Evolutionary conservation across 2,113 vertebrate species (phyloP), one percentile per base, ranked within the genome.

Genomic region (Puntigrus tetrazona): DNA sequence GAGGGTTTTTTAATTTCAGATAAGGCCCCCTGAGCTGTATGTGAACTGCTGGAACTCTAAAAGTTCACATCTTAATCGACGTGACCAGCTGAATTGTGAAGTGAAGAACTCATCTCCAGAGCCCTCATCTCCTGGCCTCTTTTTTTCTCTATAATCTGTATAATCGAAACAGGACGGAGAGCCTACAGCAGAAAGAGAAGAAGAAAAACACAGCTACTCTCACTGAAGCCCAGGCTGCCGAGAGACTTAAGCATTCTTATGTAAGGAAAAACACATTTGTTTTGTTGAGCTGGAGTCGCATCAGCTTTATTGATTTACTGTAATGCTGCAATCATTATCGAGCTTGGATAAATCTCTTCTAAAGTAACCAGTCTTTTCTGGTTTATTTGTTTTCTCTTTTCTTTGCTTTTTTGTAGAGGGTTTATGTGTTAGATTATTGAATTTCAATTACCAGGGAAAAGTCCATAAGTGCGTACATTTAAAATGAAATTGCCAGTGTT

Each of bases 21-120:
- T 94, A 94, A 94, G 92, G 85, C 91, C 91, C 91, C 78, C 41
- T 85, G 61, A 92, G 92, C 93, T 93, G 91, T 92, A 94, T 92
- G 87, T 92, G 92, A 91, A 91, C 90, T 89, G 90, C 89, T 83
- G 89, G 90, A 93, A 92, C 89, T 93, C 91, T 92, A 89, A 85
- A 91, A 92, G 91, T 91, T 93, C 92, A 92, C 92, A 93, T 94
- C 91, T 94, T 94, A 93, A 94, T 93, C 88, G 86, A 93, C 91
- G 90, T 93, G 93, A 93, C 92, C 87, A 29, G 84, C 90, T 91
- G 91, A 91, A 92, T 90, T 90, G 89, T 88, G 87, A 74, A 90
- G 90, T 22, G 77, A 88, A 87, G 89, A 92, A 91, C 88, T 92
- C 92, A 91, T 92, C 90, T 90, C 67, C 88, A 73, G 47, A 89